Evolutionary conservation across 2,113 vertebrate genomes (phyloP).

Genomic region (Podiceps cristatus): DNA sequence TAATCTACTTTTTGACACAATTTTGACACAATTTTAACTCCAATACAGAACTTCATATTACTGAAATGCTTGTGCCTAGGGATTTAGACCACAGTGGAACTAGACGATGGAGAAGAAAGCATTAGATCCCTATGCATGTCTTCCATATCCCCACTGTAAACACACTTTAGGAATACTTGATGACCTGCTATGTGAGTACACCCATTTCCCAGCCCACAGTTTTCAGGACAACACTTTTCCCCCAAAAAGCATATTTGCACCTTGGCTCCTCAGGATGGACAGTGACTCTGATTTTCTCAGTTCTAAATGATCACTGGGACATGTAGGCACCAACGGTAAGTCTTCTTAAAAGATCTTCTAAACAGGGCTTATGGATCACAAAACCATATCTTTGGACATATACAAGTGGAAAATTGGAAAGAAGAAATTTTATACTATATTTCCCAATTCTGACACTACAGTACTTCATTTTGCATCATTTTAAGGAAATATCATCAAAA

Average conservation of each 20-base stretch:
- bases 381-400: neutral
- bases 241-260: neutral
- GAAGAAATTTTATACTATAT: neutral
- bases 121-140: neutral
- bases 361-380: accelerated
- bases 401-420: neutral
- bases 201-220: neutral
- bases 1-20: neutral
- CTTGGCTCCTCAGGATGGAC: neutral
- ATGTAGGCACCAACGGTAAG: neutral
- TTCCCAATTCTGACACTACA: neutral
- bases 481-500: neutral
- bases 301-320: neutral
- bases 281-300: neutral
- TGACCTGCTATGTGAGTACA: neutral
- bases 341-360: neutral
- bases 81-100: neutral
- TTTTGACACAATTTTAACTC: conserved; percentile 7
- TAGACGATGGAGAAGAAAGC: neutral
- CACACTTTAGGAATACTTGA: neutral
- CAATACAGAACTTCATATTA: neutral
- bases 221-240: neutral
- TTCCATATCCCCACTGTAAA: neutral
- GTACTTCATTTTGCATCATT: neutral
- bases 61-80: conserved; percentile 12